A percentile compares a stretch with the other conserved stretches of the same genome.
These are phyloP conservation scores for Indicator maculatus DNA, from an alignment of 2,113 vertebrate species.

Conservation along the genomic window DNA sequence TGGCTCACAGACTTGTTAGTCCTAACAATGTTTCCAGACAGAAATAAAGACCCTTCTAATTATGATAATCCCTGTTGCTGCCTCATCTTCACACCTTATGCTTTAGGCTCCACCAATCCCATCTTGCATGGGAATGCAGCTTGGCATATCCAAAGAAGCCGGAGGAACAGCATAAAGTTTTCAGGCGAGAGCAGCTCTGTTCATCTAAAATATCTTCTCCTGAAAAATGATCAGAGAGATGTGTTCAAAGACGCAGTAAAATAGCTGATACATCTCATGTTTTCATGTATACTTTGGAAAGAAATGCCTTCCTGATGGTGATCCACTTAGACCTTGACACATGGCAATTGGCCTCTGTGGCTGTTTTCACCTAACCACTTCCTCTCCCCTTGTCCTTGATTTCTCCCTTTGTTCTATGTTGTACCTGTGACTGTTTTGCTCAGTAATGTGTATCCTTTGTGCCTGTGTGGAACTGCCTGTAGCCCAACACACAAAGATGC, in stretches of 20 bases:
- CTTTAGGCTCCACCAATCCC: neutral
- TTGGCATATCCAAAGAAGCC: neutral
- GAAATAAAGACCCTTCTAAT: neutral
- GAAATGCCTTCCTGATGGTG: neutral
- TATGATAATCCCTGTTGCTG: neutral
- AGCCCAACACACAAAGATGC: neutral
- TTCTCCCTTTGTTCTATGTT: neutral
- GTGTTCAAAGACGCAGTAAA: neutral
- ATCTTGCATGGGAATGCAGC: neutral
- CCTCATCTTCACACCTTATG: neutral
- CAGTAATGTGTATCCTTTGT: neutral
- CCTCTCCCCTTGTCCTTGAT: neutral
- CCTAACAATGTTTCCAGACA: neutral
- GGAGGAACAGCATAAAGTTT: neutral
- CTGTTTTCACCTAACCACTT: neutral
- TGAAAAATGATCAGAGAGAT: neutral
- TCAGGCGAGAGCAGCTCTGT: neutral
- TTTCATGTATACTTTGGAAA: neutral
- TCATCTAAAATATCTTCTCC: neutral
- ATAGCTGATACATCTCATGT: neutral
- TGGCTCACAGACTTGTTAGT: neutral
- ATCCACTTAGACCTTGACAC: neutral
- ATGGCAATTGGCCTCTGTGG: neutral
- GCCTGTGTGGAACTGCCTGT: neutral
- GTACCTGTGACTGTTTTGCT: neutral